A percentile compares a stretch with the other conserved stretches of the same genome.
Conservation (phyloP, 2,113 vertebrate genomes). For the Mesoclemmys tuberculata region DNA sequence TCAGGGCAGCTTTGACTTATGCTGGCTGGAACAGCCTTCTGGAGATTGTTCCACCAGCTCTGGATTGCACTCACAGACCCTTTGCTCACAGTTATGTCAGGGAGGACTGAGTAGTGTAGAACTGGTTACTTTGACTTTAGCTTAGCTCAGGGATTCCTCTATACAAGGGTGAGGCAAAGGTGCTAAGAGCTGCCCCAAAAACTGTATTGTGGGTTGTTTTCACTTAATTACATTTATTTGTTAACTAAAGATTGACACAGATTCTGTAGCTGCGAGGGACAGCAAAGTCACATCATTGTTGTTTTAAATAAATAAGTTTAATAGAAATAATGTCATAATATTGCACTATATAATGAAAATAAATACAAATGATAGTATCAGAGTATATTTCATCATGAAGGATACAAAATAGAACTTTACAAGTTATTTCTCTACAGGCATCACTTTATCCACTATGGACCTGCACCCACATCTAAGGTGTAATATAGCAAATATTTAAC, state of each 20-base stretch:
- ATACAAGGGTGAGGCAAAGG: background rate
- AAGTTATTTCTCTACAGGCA: conserved; percentile 55
- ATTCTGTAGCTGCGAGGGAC: background rate
- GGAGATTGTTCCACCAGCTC: background rate
- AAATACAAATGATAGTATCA: conserved; percentile 24
- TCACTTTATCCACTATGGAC: conserved; percentile 61
- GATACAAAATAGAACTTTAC: conserved; percentile 52
- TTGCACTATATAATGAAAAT: background rate
- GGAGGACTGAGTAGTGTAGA: background rate
- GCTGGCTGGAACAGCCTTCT: background rate
- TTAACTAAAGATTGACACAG: background rate
- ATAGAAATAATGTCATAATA: conserved; percentile 2
- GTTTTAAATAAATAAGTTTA: conserved; percentile 31
- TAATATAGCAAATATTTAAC: conserved; percentile 49
- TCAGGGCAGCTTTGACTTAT: background rate
- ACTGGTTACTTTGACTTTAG: background rate
- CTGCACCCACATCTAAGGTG: conserved; percentile 61
- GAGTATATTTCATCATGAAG: conserved; percentile 50
- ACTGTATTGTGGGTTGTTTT: background rate
- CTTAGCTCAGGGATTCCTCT: background rate
- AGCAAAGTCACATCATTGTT: background rate
- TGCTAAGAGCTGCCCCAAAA: background rate
- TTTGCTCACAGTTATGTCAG: background rate
- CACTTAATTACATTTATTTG: background rate
- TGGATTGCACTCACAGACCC: background rate